These are phyloP conservation scores for Hestina assimilis DNA, from an alignment of 1,140 invertebrate genomes.

Conservation along the genomic window DNA sequence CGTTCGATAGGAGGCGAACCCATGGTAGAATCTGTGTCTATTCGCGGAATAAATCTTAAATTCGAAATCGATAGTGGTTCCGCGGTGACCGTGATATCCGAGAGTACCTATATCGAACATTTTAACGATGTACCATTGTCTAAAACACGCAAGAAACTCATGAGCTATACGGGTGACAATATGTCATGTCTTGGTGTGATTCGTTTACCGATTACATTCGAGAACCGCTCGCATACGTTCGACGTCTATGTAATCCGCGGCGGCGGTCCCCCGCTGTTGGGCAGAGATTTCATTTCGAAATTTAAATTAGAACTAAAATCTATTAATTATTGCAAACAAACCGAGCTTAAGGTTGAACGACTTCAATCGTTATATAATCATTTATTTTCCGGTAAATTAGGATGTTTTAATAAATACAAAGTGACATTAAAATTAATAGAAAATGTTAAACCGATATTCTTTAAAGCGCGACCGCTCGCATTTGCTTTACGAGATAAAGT, in stretches of 20 bases:
- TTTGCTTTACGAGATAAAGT: constrained; percentile 42
- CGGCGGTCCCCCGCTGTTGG: constrained; percentile 28
- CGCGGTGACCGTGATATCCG: constrained; percentile 32
- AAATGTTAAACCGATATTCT: constrained; percentile 40
- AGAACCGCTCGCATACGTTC: not conserved
- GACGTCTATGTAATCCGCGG: constrained; percentile 18
- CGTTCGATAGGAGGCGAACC: too few relatives aligned
- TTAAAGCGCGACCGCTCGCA: constrained; percentile 43
- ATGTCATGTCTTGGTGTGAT: constrained; percentile 21
- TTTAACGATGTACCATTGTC: constrained; percentile 28
- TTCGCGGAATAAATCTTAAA: too few relatives aligned
- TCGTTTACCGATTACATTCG: constrained; percentile 6
- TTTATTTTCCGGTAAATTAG: constrained; percentile 28
- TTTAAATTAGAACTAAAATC: constrained; percentile 26
- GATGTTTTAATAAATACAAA: constrained; percentile 27
- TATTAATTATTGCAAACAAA: constrained; percentile 16
- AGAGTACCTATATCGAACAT: constrained; percentile 22
- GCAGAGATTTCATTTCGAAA: constrained; percentile 32
- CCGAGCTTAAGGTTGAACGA: not conserved
- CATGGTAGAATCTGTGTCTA: too few relatives aligned
- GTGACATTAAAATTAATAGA: constrained; percentile 32
- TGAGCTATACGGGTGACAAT: constrained; percentile 19
- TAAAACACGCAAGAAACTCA: constrained; percentile 5
- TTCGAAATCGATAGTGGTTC: constrained; percentile 43
- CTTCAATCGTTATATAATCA: constrained; percentile 10